These are phyloP conservation scores for Etheostoma perlongum DNA, from an alignment of 2,797 vertebrate species.

Conservation along the genomic window DNA sequence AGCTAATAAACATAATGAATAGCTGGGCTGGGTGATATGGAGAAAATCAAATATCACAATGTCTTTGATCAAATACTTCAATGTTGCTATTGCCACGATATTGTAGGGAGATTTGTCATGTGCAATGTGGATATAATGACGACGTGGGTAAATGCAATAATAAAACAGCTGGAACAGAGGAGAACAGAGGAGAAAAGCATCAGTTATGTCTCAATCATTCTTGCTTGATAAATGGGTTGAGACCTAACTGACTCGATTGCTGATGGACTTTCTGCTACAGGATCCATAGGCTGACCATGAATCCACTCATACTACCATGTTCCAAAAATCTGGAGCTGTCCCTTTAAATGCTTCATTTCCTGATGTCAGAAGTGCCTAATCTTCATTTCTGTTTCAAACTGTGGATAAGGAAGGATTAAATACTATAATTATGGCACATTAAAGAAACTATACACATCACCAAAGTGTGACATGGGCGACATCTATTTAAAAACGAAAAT, in stretches of 20 bases:
- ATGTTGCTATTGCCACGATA: no score
- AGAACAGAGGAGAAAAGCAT: background rate
- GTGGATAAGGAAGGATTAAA: constrained; percentile 78
- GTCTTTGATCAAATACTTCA: no score
- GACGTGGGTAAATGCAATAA: no score
- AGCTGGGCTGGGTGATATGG: no score
- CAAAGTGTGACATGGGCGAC: constrained; percentile 71
- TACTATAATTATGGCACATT: constrained; percentile 75
- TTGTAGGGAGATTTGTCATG: no score
- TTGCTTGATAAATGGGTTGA: background rate
- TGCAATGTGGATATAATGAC: no score
- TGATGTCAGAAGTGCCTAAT: constrained; percentile 67
- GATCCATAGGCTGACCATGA: background rate
- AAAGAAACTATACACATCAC: constrained; percentile 72
- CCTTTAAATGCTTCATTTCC: constrained; percentile 59
- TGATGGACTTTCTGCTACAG: background rate
- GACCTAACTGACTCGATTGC: background rate
- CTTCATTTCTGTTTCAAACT: constrained; percentile 76
- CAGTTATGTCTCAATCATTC: background rate
- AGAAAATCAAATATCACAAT: no score
- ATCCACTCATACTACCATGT: constrained; percentile 14
- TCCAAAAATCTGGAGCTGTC: background rate
- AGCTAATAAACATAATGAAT: no score
- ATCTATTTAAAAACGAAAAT: constrained; percentile 74
- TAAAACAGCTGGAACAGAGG: no score